Conservation (phyloP, 1,140 invertebrate genomes). For the Apis dorsata region DNA sequence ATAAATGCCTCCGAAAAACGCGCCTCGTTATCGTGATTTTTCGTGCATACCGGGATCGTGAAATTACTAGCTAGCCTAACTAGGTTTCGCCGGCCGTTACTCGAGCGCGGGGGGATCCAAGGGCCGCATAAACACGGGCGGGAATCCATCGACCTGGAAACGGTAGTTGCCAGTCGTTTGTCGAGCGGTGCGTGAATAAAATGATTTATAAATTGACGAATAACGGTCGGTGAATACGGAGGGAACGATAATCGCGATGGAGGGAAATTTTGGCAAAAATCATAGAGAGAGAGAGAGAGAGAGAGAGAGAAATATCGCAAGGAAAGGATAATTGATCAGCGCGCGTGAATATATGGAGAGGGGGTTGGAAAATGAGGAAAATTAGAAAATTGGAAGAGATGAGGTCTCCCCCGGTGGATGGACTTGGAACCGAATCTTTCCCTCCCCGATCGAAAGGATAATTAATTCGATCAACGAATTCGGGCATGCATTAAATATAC, state of each 20-base stretch:
- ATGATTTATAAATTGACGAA: constrained; percentile 68
- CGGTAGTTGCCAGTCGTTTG: constrained; percentile 17
- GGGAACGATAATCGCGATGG: neutral
- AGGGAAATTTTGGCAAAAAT: too few species aligned
- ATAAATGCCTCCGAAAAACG: constrained; percentile 40
- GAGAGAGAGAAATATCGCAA: neutral
- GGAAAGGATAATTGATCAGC: neutral
- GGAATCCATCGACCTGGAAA: constrained; percentile 16
- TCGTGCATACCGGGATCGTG: constrained; percentile 56
- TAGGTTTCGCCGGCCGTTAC: constrained; percentile 30
- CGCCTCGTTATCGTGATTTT: constrained; percentile 63
- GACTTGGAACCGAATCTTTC: too few species aligned
- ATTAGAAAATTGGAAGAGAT: neutral
- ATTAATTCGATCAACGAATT: constrained; percentile 69
- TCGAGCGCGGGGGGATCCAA: neutral
- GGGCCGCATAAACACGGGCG: constrained; percentile 21
- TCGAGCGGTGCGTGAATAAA: constrained; percentile 61
- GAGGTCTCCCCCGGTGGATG: neutral
- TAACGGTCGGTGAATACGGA: neutral
- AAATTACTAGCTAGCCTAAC: constrained; percentile 37
- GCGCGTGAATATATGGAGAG: too few species aligned
- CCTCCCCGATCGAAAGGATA: constrained; percentile 56
- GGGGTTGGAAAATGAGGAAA: too few species aligned
- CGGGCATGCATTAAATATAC: constrained; percentile 62
- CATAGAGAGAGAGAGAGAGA: neutral